Evolutionary conservation across 2,113 vertebrate genomes (phyloP).

Genomic region (Siphamia tubifer): DNA sequence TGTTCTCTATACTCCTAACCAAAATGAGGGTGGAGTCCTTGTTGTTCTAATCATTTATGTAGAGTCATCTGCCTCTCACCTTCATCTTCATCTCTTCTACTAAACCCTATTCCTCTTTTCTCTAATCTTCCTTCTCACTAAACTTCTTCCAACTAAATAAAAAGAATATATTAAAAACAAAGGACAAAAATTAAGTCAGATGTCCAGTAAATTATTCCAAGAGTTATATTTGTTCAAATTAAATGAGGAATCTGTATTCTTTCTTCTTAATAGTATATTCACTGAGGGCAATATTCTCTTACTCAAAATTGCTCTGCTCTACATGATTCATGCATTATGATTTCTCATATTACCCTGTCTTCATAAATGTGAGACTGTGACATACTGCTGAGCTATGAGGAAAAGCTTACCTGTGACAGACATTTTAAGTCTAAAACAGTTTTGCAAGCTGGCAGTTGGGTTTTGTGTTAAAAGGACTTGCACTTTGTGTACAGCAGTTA

Average conservation of each 20-base stretch:
- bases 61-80: neutral
- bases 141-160: neutral
- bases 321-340: too few species aligned
- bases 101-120: neutral
- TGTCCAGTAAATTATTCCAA: too few species aligned
- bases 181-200: neutral
- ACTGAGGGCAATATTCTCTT: neutral
- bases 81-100: neutral
- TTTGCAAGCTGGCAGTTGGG: neutral
- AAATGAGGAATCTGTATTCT: too few species aligned
- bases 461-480: neutral
- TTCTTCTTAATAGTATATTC: too few species aligned
- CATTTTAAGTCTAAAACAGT: neutral
- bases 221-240: too few species aligned
- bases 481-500: neutral
- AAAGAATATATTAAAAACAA: neutral
- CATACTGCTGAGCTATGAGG: neutral
- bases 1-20: neutral
- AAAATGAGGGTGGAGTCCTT: slow-evolving; percentile 13
- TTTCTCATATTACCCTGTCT: too few species aligned
- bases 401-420: neutral
- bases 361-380: neutral
- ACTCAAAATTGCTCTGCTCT: neutral
- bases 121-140: too few species aligned
- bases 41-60: neutral